These are phyloP conservation scores for Tringa solitaria DNA, from an alignment of 2,113 vertebrate genomes.

Conservation along the genomic window DNA sequence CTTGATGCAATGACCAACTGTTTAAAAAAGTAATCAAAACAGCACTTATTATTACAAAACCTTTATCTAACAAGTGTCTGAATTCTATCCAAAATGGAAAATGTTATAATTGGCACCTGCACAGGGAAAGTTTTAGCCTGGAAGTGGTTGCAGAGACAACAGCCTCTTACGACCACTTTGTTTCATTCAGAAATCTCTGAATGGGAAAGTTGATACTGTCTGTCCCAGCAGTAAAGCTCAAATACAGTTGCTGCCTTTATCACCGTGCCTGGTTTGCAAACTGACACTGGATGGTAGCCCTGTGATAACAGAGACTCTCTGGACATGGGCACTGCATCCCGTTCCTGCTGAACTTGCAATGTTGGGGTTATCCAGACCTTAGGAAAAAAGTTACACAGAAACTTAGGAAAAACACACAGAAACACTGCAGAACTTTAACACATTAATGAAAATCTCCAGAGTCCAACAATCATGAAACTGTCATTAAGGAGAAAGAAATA, in stretches of 20 bases:
- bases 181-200: neutral
- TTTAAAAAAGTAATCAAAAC: neutral
- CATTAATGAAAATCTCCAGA: neutral
- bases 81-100: neutral
- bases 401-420: neutral
- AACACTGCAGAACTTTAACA: neutral
- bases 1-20: neutral
- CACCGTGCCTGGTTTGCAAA: rapidly evolving
- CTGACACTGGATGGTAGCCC: neutral
- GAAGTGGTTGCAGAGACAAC: neutral
- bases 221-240: neutral
- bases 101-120: neutral
- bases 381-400: neutral
- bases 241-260: neutral
- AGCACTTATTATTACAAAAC: neutral
- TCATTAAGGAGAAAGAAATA: neutral
- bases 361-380: neutral
- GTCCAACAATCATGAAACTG: neutral
- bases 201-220: neutral
- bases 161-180: neutral
- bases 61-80: rapidly evolving
- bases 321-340: rapidly evolving
- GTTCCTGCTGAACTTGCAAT: neutral
- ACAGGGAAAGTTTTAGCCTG: neutral
- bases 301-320: neutral